phyloP scores from a whole-genome alignment of 2,888 invertebrate species.

The Octodonta nipae region DNA sequence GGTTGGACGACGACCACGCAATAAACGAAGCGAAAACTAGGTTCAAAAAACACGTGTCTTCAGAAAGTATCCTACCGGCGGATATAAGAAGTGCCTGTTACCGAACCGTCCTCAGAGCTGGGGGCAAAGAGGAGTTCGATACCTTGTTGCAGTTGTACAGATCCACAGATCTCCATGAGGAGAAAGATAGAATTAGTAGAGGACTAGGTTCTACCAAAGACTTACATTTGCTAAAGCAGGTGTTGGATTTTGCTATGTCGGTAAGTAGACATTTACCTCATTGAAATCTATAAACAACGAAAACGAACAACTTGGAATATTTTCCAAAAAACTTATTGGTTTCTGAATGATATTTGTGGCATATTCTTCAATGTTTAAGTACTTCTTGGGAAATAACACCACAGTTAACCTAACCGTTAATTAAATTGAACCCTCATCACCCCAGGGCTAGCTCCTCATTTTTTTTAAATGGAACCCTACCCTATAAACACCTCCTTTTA shows the following conservation, averaged over 20 bases:
- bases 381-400: too few relatives aligned
- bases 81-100: constrained; percentile 77
- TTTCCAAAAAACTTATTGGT: too few relatives aligned
- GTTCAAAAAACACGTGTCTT: constrained; percentile 40
- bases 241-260: constrained; percentile 70
- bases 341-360: too few relatives aligned
- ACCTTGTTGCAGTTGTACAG: constrained; percentile 70
- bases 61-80: constrained; percentile 47
- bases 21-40: constrained; percentile 58
- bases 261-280: too few relatives aligned
- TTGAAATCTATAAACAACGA: too few relatives aligned
- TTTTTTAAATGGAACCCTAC: too few relatives aligned
- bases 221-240: constrained; percentile 54
- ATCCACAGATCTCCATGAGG: constrained; percentile 79
- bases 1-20: constrained; percentile 64
- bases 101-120: constrained; percentile 64
- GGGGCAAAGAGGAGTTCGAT: constrained; percentile 55
- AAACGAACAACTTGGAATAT: too few relatives aligned
- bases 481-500: too few relatives aligned
- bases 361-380: too few relatives aligned
- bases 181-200: constrained; percentile 79
- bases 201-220: constrained; percentile 71
- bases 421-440: too few relatives aligned
- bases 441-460: too few relatives aligned
- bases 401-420: too few relatives aligned